A percentile compares a stretch with the other conserved stretches of the same genome.
These are phyloP conservation scores for Harpalus rufipes DNA, from an alignment of 2,888 invertebrate species.

Conservation along the genomic window DNA sequence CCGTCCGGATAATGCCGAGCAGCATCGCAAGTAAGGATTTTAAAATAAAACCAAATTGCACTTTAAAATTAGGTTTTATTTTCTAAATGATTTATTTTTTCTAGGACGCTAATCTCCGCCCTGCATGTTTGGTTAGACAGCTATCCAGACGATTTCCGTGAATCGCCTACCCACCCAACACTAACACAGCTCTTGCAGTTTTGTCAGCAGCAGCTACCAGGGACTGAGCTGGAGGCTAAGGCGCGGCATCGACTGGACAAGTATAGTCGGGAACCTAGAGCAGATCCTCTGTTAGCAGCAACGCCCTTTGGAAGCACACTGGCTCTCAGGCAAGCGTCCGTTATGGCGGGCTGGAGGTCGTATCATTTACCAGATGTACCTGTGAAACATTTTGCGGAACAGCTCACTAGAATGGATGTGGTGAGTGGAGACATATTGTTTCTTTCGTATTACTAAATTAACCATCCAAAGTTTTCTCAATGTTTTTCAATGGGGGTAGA, in stretches of 20 bases:
- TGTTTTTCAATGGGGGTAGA: too few relatives aligned
- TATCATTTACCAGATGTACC: slow-evolving; percentile 92
- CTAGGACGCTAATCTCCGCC: slow-evolving; percentile 91
- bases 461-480: too few relatives aligned
- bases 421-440: slow-evolving; percentile 74
- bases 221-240: slow-evolving; percentile 90
- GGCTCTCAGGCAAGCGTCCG: slow-evolving; percentile 78
- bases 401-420: slow-evolving; percentile 98
- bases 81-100: slow-evolving; percentile 70
- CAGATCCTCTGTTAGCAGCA: slow-evolving; percentile 77
- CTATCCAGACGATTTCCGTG: slow-evolving; percentile 96
- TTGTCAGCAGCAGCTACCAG: slow-evolving; percentile 88
- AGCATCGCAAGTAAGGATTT: slow-evolving; percentile 83
- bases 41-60: background rate
- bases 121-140: slow-evolving; percentile 98
- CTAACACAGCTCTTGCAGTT: slow-evolving; percentile 92
- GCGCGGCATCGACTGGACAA: slow-evolving; percentile 87
- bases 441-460: background rate
- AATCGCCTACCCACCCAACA: slow-evolving; percentile 87
- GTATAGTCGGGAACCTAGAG: slow-evolving; percentile 81
- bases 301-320: slow-evolving; percentile 72
- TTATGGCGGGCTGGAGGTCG: slow-evolving; percentile 76
- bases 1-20: slow-evolving; percentile 81
- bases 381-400: slow-evolving; percentile 96
- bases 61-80: background rate